Evolutionary conservation across 1,140 invertebrate species (phyloP).

Genomic region (Sogatella furcifera): DNA sequence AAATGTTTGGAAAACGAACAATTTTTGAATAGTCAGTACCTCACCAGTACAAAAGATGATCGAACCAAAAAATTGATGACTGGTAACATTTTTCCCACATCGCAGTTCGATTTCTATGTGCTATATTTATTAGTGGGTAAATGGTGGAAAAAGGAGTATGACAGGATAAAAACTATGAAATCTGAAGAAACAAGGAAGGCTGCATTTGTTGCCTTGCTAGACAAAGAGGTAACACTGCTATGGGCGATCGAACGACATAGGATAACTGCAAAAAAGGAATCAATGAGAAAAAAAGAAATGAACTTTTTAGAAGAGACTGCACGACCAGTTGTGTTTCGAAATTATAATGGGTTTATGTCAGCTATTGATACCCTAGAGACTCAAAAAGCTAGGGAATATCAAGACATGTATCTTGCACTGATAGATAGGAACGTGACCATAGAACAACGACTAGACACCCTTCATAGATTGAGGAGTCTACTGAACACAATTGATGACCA

Average conservation of each 20-base stretch:
- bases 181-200: slow-evolving; percentile 45
- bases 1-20: background rate
- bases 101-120: slow-evolving; percentile 48
- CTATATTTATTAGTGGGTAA: slow-evolving; percentile 48
- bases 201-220: slow-evolving; percentile 45
- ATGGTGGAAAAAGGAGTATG: slow-evolving; percentile 48
- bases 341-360: slow-evolving; percentile 41
- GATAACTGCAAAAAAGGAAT: slow-evolving; percentile 40
- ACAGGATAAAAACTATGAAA: slow-evolving; percentile 41
- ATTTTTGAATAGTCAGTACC: background rate
- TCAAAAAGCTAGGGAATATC: slow-evolving; percentile 48
- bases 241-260: slow-evolving; percentile 46
- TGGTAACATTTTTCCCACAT: slow-evolving; percentile 44
- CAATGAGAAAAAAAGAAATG: slow-evolving; percentile 39
- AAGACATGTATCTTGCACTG: slow-evolving; percentile 43
- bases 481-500: slow-evolving; percentile 40
- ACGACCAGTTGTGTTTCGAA: slow-evolving; percentile 46
- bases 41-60: slow-evolving; percentile 25
- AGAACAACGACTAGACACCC: slow-evolving; percentile 42
- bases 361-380: slow-evolving; percentile 52
- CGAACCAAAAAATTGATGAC: slow-evolving; percentile 41
- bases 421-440: slow-evolving; percentile 34
- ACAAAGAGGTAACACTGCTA: slow-evolving; percentile 51
- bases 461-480: slow-evolving; percentile 42
- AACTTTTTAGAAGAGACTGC: slow-evolving; percentile 48